Evolutionary conservation across 2,113 vertebrate genomes (phyloP), one percentile per base, ranked within the genome.

Genomic region (Promerops cafer): DNA sequence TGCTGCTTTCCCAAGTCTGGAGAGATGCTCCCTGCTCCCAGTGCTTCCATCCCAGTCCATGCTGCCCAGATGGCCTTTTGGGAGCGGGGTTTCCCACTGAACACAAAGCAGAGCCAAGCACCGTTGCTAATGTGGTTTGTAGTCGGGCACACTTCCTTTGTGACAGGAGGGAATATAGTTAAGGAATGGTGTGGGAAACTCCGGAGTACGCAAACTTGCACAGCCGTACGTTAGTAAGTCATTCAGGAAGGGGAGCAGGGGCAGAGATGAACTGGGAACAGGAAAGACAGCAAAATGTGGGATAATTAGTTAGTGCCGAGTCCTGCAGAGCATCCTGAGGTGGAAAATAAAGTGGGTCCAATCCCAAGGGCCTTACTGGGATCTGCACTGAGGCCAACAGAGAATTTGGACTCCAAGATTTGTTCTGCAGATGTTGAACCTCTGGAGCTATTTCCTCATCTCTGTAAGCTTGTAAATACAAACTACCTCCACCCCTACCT

Each of bases 51-150:
- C 82, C 33, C 3, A 4, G 61, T 13, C 23, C 19, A 50, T 95
- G 98, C 96, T 94, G 97, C 98, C 98, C 98, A 98, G 98, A 98
- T 98, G 98, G 98, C 97, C 98, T 97, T 98, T 98, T 96, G 98
- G 98, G 97, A 96, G 82, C 23, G 11, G 93, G 93, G 72, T 89
- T 97, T 97, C 97, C 97, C 97, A 97, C 95, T n/a, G 78, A 63
- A 97, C 95, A 99, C 98, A 98, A 98, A 97, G 97, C 96, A 64
- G 93, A 79, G 92, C 94, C 97, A 90, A 97, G 97, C 94, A 96
- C 87, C 97, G 81, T 96, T 89, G 96, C 97, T 97, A 98, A 98
- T 97, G 97, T 79, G 96, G 97, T 97, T 97, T 98, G 98, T 98
- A 97, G 93, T 59, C 37, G 23, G 98, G 98, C 99, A 99, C 98